Conservation (phyloP, 2,888 invertebrate species). For the Tuberolachnus salignus region DNA sequence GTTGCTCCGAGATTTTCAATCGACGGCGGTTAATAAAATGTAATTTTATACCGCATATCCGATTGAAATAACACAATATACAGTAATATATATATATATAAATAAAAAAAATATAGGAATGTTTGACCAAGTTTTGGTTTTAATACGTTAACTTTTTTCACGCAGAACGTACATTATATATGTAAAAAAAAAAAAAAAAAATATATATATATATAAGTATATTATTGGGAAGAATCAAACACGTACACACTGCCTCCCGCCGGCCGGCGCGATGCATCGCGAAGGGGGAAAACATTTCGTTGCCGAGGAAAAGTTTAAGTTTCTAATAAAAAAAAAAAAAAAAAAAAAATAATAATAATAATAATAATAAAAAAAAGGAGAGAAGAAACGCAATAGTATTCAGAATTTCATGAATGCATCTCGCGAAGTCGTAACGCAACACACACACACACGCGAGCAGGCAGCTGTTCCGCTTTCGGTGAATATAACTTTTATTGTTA, state of each 20-base stretch:
- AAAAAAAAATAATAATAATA: conserved; percentile 2
- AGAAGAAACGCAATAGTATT: conserved; percentile 11
- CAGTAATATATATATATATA: not conserved
- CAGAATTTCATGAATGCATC: conserved; percentile 43
- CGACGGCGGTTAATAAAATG: conserved; percentile 11
- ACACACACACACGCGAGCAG: not conserved
- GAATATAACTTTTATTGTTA: conserved; percentile 42
- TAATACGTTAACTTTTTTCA: conserved; percentile 46
- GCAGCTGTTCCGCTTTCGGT: conserved; percentile 41
- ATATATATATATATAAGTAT: not conserved
- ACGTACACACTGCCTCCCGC: not conserved
- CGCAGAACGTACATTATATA: not conserved
- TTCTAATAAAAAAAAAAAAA: conserved; percentile 26
- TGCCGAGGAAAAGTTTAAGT: conserved; percentile 38
- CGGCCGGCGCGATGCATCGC: too few relatives aligned
- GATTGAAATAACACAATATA: conserved; percentile 15
- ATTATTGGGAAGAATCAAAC: not conserved
- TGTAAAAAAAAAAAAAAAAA: too few relatives aligned
- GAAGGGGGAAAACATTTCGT: conserved; percentile 23
- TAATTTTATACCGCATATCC: conserved; percentile 7
- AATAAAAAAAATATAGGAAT: conserved; percentile 2
- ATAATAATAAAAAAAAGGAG: not conserved
- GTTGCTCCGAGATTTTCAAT: not conserved
- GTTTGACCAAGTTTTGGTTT: conserved; percentile 44
- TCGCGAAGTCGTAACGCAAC: conserved; percentile 3